Evolutionary conservation across 2,797 vertebrate species (phyloP).

Genomic region (Antrozous pallidus): DNA sequence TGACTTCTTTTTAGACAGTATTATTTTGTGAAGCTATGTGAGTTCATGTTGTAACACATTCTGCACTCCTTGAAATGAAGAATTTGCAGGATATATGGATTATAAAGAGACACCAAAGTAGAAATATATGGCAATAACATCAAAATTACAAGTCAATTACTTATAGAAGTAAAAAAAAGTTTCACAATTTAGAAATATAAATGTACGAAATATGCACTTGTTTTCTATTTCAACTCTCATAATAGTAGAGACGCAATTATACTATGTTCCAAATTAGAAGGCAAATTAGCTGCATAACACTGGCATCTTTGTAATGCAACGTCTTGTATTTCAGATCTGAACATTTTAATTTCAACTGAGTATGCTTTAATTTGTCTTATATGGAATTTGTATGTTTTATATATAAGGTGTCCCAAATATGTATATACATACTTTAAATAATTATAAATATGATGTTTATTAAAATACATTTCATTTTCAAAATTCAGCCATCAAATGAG

Average conservation of each 20-base stretch:
- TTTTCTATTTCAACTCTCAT: constrained; percentile 38
- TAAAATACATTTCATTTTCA: too few relatives aligned
- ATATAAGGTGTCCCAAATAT: too few relatives aligned
- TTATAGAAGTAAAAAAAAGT: constrained; percentile 13
- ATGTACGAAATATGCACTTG: constrained; percentile 2
- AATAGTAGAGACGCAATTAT: constrained; percentile 27
- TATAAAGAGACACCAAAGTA: constrained; percentile 12
- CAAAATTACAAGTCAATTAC: constrained; percentile 57
- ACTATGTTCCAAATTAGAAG: constrained; percentile 36
- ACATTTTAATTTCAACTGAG: neutral
- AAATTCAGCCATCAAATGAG: too few relatives aligned
- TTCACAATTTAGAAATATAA: constrained; percentile 40
- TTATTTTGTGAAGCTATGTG: neutral
- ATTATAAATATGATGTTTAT: too few relatives aligned
- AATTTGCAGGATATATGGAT: neutral
- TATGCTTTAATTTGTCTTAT: neutral
- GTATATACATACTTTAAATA: too few relatives aligned
- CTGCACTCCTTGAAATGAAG: constrained; percentile 25
- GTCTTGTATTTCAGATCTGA: neutral
- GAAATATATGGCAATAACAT: constrained; percentile 35
- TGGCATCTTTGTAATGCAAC: neutral
- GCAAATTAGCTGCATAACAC: constrained; percentile 36
- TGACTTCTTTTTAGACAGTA: neutral
- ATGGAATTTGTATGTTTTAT: neutral
- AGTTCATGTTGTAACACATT: neutral